A percentile compares a stretch with the other conserved stretches of the same genome.
phyloP scores from a whole-genome alignment of 2,888 invertebrate genomes.

The Rhabditophanes sp. region DNA sequence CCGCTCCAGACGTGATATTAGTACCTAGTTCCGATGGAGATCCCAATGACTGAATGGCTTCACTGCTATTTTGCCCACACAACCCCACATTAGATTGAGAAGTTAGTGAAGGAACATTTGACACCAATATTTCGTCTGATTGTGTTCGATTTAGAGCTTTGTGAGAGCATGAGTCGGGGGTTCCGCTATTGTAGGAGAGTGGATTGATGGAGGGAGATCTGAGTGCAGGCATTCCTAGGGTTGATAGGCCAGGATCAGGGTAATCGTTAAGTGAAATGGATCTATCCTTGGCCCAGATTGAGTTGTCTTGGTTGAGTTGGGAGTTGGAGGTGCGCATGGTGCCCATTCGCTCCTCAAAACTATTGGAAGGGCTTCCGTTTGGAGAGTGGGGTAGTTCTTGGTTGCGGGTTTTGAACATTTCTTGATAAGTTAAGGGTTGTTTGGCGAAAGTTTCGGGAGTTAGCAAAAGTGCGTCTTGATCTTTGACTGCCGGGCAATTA shows the following conservation, averaged over 20 bases:
- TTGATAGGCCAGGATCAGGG: background rate
- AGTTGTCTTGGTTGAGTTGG: no score
- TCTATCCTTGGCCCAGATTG: constrained; percentile 5
- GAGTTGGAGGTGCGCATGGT: no score
- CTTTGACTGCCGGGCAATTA: constrained; percentile 38
- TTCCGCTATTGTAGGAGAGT: constrained; percentile 5
- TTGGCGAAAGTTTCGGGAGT: constrained; percentile 39
- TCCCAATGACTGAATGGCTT: no score
- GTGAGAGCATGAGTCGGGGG: constrained; percentile 3
- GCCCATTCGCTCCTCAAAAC: constrained; percentile 20
- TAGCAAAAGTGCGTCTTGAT: constrained; percentile 28
- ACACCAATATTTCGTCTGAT: constrained; percentile 13
- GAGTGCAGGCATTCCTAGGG: constrained; percentile 2
- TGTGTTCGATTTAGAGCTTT: constrained; percentile 12
- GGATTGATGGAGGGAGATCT: constrained; percentile 2
- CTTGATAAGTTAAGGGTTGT: constrained; percentile 35
- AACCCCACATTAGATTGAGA: no score
- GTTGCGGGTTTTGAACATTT: constrained; percentile 36
- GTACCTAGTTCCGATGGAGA: no score
- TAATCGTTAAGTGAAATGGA: background rate
- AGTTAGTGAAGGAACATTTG: constrained; percentile 6
- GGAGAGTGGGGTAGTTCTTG: constrained; percentile 30
- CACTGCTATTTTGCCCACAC: no score
- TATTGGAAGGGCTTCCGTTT: constrained; percentile 23
- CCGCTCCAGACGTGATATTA: no score